Conservation (phyloP, 2,888 invertebrate genomes). For the Andrena bucephala region DNA sequence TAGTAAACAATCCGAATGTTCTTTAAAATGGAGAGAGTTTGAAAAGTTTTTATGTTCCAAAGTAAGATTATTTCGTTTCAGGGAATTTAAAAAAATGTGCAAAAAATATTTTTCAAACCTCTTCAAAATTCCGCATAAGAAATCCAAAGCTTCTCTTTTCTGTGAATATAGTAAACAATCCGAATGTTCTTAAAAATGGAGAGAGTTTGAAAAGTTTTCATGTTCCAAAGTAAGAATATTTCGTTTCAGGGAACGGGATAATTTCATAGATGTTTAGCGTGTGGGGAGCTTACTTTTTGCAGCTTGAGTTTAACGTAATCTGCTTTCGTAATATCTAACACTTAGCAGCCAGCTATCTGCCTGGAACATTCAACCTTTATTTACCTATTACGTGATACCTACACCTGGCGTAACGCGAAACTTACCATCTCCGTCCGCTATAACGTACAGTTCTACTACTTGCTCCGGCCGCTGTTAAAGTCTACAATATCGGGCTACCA, state of each 20-base stretch:
- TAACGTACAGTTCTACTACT: conserved; percentile 18
- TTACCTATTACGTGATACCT: conserved; percentile 33
- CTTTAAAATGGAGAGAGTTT: too few relatives aligned
- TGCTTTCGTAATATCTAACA: conserved; percentile 22
- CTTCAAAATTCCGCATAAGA: too few relatives aligned
- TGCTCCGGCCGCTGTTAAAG: conserved; percentile 22
- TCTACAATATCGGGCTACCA: conserved; percentile 19
- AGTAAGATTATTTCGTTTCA: too few relatives aligned
- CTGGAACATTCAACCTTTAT: conserved; percentile 15
- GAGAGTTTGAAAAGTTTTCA: too few relatives aligned
- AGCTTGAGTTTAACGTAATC: neutral
- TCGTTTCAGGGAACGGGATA: neutral
- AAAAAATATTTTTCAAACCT: too few relatives aligned
- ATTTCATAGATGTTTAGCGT: neutral
- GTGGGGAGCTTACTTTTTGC: neutral
- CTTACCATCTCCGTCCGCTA: neutral
- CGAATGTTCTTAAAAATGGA: too few relatives aligned
- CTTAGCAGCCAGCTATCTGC: conserved; percentile 1
- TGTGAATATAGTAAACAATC: too few relatives aligned
- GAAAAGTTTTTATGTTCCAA: too few relatives aligned
- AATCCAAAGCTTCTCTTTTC: too few relatives aligned
- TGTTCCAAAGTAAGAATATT: neutral
- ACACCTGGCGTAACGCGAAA: conserved; percentile 23
- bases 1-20: too few relatives aligned
- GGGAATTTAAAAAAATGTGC: too few relatives aligned